Evolutionary conservation across 2,113 vertebrate genomes (phyloP).

Genomic region (Morphnarchus princeps): DNA sequence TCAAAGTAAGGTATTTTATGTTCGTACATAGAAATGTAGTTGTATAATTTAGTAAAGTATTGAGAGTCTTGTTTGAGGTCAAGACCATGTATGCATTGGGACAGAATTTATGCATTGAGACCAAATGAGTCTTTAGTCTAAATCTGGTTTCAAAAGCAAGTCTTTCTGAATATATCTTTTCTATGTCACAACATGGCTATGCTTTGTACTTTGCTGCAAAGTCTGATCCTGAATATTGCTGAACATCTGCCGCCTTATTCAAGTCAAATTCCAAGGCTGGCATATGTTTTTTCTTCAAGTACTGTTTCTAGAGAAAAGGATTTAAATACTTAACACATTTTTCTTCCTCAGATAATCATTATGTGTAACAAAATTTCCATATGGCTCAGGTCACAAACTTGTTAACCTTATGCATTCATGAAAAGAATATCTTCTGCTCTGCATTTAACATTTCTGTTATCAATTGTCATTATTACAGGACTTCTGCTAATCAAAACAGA

Average conservation of each 20-base stretch:
- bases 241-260: neutral
- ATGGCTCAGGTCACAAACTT: conserved; percentile 20
- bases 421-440: neutral
- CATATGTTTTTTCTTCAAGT: neutral
- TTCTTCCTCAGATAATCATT: conserved; percentile 21
- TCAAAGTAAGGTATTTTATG: neutral
- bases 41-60: neutral
- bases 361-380: conserved; percentile 12
- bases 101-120: conserved; percentile 11
- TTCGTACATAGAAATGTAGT: neutral
- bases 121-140: neutral
- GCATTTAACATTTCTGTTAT: conserved; percentile 40
- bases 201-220: neutral
- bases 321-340: neutral
- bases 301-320: conserved; percentile 2
- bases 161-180: neutral
- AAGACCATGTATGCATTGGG: neutral
- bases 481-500: conserved; percentile 43
- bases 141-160: conserved; percentile 18
- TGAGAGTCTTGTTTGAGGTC: conserved; percentile 17
- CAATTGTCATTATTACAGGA: neutral
- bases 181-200: neutral
- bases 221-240: neutral
- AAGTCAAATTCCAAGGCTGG: neutral
- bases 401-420: conserved; percentile 21